These are phyloP conservation scores for Peromyscus melanophrys DNA, from an alignment of 2,797 vertebrate species.

Conservation along the genomic window DNA sequence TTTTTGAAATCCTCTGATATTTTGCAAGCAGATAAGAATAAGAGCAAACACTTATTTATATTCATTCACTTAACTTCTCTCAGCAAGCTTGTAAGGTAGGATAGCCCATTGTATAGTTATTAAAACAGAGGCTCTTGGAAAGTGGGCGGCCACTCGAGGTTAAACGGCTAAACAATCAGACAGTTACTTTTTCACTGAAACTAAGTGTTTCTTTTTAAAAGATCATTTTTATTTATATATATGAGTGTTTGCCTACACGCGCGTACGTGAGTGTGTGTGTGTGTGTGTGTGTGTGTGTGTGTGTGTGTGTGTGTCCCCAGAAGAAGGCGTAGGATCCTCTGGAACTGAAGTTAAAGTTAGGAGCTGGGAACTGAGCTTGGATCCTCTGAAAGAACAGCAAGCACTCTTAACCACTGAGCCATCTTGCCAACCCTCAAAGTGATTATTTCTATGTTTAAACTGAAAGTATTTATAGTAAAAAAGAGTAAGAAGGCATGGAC, in stretches of 20 bases:
- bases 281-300: too few species aligned
- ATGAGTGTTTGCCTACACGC: background rate
- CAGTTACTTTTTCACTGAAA: conserved; percentile 13
- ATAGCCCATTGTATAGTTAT: background rate
- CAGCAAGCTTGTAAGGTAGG: background rate
- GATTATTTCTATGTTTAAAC: conserved; percentile 1
- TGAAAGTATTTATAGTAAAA: conserved; percentile 5
- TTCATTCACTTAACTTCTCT: background rate
- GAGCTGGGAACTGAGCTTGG: background rate
- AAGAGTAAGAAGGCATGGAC: background rate
- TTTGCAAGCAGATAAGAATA: background rate
- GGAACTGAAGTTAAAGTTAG: background rate
- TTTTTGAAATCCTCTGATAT: background rate
- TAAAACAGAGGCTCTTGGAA: background rate
- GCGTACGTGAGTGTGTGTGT: too few species aligned
- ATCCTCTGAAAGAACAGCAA: background rate
- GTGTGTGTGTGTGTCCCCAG: background rate
- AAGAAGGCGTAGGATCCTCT: background rate
- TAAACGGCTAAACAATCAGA: background rate
- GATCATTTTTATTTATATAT: background rate
- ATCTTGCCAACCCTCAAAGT: background rate
- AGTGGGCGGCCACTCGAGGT: background rate
- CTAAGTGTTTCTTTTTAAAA: background rate
- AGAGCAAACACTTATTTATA: background rate
- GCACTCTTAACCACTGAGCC: background rate